Evolutionary conservation across 1,140 invertebrate genomes (phyloP), one percentile per base, ranked within the genome.

Genomic region (Ruditapes philippinarum): DNA sequence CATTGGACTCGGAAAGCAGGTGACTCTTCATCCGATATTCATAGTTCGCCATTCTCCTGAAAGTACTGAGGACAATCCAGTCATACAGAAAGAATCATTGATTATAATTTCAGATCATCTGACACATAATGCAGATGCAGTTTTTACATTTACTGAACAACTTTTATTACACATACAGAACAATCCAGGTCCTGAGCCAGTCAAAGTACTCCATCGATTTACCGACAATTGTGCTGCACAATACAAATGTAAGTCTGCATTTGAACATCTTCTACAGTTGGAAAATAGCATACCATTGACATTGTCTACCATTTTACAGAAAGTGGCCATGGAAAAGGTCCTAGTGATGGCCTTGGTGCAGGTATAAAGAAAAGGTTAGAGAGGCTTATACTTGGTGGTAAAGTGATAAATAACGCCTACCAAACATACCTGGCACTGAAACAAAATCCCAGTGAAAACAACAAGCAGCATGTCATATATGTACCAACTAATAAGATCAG

Each of bases 1-100:
- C 80, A 89, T 57, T 89, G 87, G 87, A 62, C 88, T 9, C 5
- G 0, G 1, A 89, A 89, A 57, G n/a, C 88, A 89, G 60, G 81
- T 89, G 11, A 84, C 87, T n/a, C 28, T 83, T 14, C 68, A 83
- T 33, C 87, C 80, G 36, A 83, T 83, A 25, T 83, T 40, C 38
- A 60, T 89, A 14, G 40, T 83, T 2, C 0, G 54, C 11, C 87
- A 89, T 83, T 45, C 45, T 4, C 9, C 22, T 28, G 40, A 78
- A 0, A 76, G 87, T 51, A 89, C 76, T 0, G 54, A 42, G 14
- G 80, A 76, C 0, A 76, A 65, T 31, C 79, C 80, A 38, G 38
- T 42, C 0, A 42, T 88, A 0, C 14, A 73, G 17, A 89, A 70
- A 51, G 79, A 89, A 42, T 82, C 87, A 45, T 0, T 89, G 0